Conservation (phyloP, 2,888 invertebrate genomes). For the Bellardia pandia region DNA sequence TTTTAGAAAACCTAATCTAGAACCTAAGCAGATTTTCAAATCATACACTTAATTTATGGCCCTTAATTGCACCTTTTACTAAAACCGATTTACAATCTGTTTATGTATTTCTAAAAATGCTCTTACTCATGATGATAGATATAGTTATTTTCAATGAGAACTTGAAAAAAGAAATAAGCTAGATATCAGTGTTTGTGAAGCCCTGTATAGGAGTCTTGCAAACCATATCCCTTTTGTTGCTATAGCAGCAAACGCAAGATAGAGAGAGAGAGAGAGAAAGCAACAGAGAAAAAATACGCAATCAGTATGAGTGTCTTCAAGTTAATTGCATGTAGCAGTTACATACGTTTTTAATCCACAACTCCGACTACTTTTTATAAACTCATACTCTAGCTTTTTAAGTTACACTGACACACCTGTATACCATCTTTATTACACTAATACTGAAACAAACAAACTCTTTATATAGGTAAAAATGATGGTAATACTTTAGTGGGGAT, state of each 20-base stretch:
- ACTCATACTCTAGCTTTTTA: neutral
- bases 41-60: no score
- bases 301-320: conserved; percentile 47
- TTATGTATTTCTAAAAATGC: no score
- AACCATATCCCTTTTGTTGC: conserved; percentile 4
- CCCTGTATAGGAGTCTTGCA: neutral
- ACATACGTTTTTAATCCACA: conserved; percentile 32
- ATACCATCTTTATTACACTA: conserved; percentile 23
- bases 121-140: no score
- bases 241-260: conserved; percentile 6
- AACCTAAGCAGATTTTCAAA: no score
- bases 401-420: neutral
- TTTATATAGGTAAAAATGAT: neutral
- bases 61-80: no score
- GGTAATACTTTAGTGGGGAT: conserved; percentile 28
- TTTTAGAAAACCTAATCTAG: no score
- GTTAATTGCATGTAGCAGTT: conserved; percentile 66
- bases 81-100: no score
- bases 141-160: no score
- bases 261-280: neutral
- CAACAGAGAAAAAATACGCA: neutral
- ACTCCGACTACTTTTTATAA: neutral
- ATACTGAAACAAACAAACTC: conserved; percentile 12
- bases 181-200: no score
- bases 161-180: no score